These are phyloP conservation scores for Camptogramma bilineatum DNA, from an alignment of 2,888 invertebrate species.

Conservation along the genomic window DNA sequence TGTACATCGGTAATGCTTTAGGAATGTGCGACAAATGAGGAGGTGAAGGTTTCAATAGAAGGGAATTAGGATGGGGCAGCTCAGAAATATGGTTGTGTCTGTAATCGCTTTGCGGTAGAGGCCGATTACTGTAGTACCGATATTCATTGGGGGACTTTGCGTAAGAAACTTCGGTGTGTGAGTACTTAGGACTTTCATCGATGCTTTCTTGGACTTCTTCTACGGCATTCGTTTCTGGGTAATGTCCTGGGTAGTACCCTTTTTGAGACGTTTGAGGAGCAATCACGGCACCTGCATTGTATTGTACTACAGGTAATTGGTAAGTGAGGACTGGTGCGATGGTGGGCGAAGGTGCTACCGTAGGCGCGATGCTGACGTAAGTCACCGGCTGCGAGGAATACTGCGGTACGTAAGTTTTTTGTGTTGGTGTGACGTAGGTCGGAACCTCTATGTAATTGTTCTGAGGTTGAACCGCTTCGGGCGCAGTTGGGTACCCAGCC, in stretches of 20 bases:
- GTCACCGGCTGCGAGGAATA: slow-evolving; percentile 57
- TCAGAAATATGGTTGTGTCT: slow-evolving; percentile 59
- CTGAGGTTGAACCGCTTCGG: slow-evolving; percentile 64
- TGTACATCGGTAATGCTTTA: slow-evolving; percentile 70
- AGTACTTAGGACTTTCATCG: slow-evolving; percentile 60
- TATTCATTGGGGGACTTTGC: slow-evolving; percentile 55
- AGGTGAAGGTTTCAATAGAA: slow-evolving; percentile 65
- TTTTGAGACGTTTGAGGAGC: slow-evolving; percentile 61
- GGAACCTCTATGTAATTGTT: slow-evolving; percentile 70
- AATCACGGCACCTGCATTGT: slow-evolving; percentile 55
- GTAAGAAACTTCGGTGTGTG: slow-evolving; percentile 63
- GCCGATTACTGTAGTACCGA: slow-evolving; percentile 69
- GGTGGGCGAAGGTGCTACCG: slow-evolving; percentile 58
- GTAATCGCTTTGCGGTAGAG: slow-evolving; percentile 66
- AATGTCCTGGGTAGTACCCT: slow-evolving; percentile 62
- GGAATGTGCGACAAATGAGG: slow-evolving; percentile 73
- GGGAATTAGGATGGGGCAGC: slow-evolving; percentile 70
- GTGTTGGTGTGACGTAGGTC: slow-evolving; percentile 60
- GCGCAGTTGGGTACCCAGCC: slow-evolving; percentile 55
- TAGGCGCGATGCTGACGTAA: slow-evolving; percentile 66
- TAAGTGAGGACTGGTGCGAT: slow-evolving; percentile 65
- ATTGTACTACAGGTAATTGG: slow-evolving; percentile 67
- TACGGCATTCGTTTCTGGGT: slow-evolving; percentile 62
- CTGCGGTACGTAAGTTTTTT: slow-evolving; percentile 64
- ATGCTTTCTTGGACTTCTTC: slow-evolving; percentile 62